Base-by-base conservation (phyloP, 2,888 invertebrate species). In the Harpalus rufipes region DNA sequence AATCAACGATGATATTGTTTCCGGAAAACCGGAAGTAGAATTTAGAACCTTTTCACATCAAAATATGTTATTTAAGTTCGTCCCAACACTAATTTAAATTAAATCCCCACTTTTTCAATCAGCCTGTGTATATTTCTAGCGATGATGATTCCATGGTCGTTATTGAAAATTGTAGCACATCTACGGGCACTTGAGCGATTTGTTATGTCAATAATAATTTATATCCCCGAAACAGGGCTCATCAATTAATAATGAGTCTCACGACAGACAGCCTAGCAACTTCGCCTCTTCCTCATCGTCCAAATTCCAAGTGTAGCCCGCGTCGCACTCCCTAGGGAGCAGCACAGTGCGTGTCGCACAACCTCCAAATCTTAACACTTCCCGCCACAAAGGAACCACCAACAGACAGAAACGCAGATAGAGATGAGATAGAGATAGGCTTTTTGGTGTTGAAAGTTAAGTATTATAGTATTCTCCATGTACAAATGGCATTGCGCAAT, bases 291-390 rank as follows among this genome's bases (percentile, higher is more conserved):
- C 59, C n/a, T 16, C 59, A 16, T 59, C n/a, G 39, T 14, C 14
- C 68, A 39, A 68, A 68, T 39, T 68, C 68, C 14, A 39, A 39
- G 68, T 39, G n/a, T 68, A 39, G 14, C 32, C 32, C 68, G 39
- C 32, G 68, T 14, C 41, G 1, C 4, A 4, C 8, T 74, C 72
- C 14, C 72, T 10, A 68, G 72, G 16, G 44, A 74, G 72, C 72
- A 14, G 44, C 72, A 12, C 39, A 32, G 12, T 74, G 72, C 72
- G 72, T 74, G 72, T 44, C 44, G 10, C 72, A 16, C 68, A 68
- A 41, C 14, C 72, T 41, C 72, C 44, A 74, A 74, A 74, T 74
- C 72, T 74, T 74, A 74, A 44, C 72, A 68, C 68, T 39, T 32
- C 32, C 5, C 5, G 32, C 32, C 32, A 5, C 32, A 4, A 32